These are phyloP conservation scores for Nesometra sesokonis DNA, from an alignment of 35 echinoderm and acorn worm species.

Conservation along the genomic window DNA sequence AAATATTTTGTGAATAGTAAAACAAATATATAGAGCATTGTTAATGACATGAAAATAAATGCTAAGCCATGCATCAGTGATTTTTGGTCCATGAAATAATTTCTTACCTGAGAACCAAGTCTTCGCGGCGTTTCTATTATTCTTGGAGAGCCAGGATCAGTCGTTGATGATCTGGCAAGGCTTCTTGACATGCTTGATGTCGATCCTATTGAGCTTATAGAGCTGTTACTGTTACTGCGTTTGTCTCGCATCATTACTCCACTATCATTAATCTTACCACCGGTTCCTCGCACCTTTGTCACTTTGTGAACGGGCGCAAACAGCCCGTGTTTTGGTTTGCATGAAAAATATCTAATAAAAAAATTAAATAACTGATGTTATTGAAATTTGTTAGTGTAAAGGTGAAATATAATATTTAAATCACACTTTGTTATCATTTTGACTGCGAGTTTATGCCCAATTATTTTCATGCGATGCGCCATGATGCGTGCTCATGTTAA, in stretches of 20 bases:
- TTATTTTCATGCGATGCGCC: too few species aligned
- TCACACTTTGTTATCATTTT: too few species aligned
- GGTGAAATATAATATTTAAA: too few species aligned
- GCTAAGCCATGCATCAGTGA: not conserved
- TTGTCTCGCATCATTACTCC: constrained; percentile 22
- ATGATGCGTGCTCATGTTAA: too few species aligned
- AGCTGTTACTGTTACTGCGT: constrained; percentile 84
- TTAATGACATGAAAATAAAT: not conserved
- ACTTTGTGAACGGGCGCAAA: constrained; percentile 98
- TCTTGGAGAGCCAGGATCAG: constrained; percentile 17
- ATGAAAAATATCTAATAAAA: constrained; percentile 78
- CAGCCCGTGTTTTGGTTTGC: constrained; percentile 78
- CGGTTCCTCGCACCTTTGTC: constrained; percentile 58
- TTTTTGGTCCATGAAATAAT: too few species aligned
- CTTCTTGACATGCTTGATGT: constrained; percentile 49
- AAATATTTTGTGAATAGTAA: too few species aligned
- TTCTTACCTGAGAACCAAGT: not conserved
- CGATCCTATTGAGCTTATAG: constrained; percentile 85
- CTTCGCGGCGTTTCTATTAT: not conserved
- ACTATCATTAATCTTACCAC: not conserved
- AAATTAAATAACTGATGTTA: too few species aligned
- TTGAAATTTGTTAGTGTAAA: too few species aligned
- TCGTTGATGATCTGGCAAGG: not conserved
- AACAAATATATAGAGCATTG: not conserved
- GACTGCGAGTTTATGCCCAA: too few species aligned